These are phyloP conservation scores for Mythimna loreyi DNA, from an alignment of 2,888 invertebrate genomes.

Conservation along the genomic window DNA sequence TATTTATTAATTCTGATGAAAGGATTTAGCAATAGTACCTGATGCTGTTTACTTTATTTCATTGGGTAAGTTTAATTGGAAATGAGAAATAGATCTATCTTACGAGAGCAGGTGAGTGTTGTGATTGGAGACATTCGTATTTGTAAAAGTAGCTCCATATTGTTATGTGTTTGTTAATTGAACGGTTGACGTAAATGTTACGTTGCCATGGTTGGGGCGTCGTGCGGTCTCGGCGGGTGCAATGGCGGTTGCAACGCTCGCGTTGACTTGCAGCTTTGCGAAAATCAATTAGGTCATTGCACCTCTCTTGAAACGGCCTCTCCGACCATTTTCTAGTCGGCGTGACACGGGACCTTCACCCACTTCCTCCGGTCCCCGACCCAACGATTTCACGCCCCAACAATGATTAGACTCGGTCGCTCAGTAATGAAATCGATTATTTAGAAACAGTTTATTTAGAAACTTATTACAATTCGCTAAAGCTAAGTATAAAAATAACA, in stretches of 20 bases:
- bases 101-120: constrained; percentile 26
- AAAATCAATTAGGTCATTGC: constrained; percentile 76
- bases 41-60: constrained; percentile 11
- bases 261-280: constrained; percentile 55
- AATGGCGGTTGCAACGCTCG: constrained; percentile 36
- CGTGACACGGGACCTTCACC: constrained; percentile 83
- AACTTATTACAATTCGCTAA: constrained; percentile 82
- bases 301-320: constrained; percentile 70
- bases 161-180: constrained; percentile 22
- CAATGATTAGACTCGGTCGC: constrained; percentile 72
- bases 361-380: constrained; percentile 78
- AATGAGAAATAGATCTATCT: constrained; percentile 24
- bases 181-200: constrained; percentile 38
- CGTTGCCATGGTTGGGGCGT: neutral
- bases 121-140: constrained; percentile 1
- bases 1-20: constrained; percentile 40
- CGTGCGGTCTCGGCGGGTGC: constrained; percentile 13
- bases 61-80: constrained; percentile 35
- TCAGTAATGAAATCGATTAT: constrained; percentile 82
- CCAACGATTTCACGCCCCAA: constrained; percentile 82
- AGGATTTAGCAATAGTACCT: constrained; percentile 20
- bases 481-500: constrained; percentile 87
- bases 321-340: constrained; percentile 77
- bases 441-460: constrained; percentile 89
- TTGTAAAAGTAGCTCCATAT: neutral